Evolutionary conservation across 2,888 invertebrate genomes (phyloP), one percentile per base, ranked within the genome.

Genomic region (Gari tellinella): DNA sequence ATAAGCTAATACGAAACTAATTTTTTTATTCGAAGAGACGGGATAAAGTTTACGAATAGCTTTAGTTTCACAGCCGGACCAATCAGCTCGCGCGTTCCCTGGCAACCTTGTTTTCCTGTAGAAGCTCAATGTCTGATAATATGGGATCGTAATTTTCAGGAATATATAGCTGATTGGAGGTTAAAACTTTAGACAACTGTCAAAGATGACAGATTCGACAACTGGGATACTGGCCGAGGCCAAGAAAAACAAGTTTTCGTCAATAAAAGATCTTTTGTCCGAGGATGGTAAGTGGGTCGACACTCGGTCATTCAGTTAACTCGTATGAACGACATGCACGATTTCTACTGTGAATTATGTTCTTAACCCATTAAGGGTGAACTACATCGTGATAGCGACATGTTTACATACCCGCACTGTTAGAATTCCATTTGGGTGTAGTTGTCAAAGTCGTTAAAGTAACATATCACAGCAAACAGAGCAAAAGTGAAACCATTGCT

Each of bases 201-300:
- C 38, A 68, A 84, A 58, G 60, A 90, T 90, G 90, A 81, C 89
- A 57, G 90, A 90, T 46, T 83, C 72, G 48, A 87, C 89, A 81
- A 85, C 89, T 49, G 89, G 86, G 65, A 67, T 91, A 51, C 81
- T 90, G 79, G 85, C 86, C 23, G 89, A 89, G 51, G 90, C 90
- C 83, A 90, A 87, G 78, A 89, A 87, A 58, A 90, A 88, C 55
- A 87, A 80, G 76, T 89, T 82, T 85, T 90, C 90, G 4, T 75
- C 84, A 10, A 88, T 91, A 40, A 85, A 82, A 56, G 82, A 84
- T 53, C 72, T 70, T 43, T 73, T 90, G 25, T 87, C 90, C 7
- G 91, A 91, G 58, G 88, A 89, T 49, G 90, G 91, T 90, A 74
- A 85, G 89, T 83, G 31, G 31, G 4, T 31, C n/a, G n/a, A 31